Percentiles rank a stretch among this genome's conserved stretches.
These are phyloP conservation scores for Polypterus bichir DNA, from an alignment of 2,113 vertebrate genomes.

Conservation along the genomic window DNA sequence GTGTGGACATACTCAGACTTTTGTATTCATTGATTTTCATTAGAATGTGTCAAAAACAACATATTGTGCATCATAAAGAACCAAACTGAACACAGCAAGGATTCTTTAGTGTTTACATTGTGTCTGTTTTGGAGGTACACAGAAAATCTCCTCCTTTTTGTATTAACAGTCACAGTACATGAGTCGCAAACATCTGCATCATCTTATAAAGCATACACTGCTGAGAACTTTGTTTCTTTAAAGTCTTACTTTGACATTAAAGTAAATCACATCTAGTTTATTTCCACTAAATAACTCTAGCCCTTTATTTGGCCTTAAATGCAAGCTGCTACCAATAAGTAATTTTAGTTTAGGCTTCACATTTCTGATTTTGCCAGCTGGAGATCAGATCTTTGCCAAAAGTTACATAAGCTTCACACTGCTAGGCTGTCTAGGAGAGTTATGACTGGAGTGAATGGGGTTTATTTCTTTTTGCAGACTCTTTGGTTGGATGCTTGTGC, in stretches of 20 bases:
- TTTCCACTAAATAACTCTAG: neutral
- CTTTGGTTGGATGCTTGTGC: too few relatives aligned
- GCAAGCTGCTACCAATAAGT: neutral
- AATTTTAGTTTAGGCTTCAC: neutral
- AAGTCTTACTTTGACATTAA: neutral
- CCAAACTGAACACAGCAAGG: neutral
- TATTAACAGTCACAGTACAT: neutral
- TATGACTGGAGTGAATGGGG: neutral
- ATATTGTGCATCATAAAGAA: neutral
- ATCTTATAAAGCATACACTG: neutral
- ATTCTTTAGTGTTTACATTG: neutral
- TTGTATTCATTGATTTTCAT: too few relatives aligned
- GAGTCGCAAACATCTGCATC: neutral
- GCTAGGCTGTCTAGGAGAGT: neutral
- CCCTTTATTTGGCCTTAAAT: neutral
- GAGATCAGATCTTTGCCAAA: neutral
- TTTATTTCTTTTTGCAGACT: neutral
- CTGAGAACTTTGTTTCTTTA: neutral
- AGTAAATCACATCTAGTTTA: neutral
- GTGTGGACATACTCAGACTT: too few relatives aligned
- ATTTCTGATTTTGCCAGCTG: neutral
- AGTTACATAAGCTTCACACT: neutral
- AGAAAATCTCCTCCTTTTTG: neutral
- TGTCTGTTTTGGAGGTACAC: constrained; percentile 7
- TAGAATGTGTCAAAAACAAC: too few relatives aligned